Percentiles rank a stretch among this genome's conserved stretches.
Evolutionary conservation across 2,888 invertebrate genomes (phyloP).

Genomic region (Ephialtes manifestator): DNA sequence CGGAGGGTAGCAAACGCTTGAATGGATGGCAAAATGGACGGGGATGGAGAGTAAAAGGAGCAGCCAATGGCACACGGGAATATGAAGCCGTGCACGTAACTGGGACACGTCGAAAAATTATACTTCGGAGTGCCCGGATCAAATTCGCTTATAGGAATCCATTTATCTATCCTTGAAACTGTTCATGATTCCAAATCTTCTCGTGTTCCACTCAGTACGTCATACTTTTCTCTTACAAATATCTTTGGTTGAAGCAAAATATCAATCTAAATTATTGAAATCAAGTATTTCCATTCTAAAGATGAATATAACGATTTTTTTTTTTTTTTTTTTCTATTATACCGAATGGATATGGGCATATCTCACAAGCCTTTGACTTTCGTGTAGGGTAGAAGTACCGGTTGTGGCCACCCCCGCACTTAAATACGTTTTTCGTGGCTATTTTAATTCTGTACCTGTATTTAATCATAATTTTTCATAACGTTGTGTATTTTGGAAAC

Average conservation of each 20-base stretch:
- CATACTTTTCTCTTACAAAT: neutral
- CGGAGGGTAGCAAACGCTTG: slow-evolving; percentile 1
- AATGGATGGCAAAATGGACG: slow-evolving; percentile 28
- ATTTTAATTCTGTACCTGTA: too few relatives aligned
- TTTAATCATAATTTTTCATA: too few relatives aligned
- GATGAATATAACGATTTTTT: neutral
- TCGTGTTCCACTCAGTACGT: neutral
- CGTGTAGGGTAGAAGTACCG: too few relatives aligned
- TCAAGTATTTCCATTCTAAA: neutral
- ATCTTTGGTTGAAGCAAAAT: neutral
- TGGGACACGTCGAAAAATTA: slow-evolving; percentile 42
- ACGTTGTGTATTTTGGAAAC: too few relatives aligned
- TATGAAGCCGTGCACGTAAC: slow-evolving; percentile 33
- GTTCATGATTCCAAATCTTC: slow-evolving; percentile 15
- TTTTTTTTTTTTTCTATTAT: neutral
- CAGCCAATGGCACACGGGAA: slow-evolving; percentile 17
- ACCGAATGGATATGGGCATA: too few relatives aligned
- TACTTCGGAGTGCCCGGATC: slow-evolving; percentile 17
- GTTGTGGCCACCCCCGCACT: too few relatives aligned
- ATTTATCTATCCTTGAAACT: slow-evolving; percentile 5
- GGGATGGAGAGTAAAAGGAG: slow-evolving; percentile 6
- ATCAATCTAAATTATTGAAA: neutral
- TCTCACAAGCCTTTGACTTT: too few relatives aligned
- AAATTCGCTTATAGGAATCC: slow-evolving; percentile 27
- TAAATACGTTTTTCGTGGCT: too few relatives aligned